Evolutionary conservation across 1,140 invertebrate genomes (phyloP).

Genomic region (Carposina sasakii): DNA sequence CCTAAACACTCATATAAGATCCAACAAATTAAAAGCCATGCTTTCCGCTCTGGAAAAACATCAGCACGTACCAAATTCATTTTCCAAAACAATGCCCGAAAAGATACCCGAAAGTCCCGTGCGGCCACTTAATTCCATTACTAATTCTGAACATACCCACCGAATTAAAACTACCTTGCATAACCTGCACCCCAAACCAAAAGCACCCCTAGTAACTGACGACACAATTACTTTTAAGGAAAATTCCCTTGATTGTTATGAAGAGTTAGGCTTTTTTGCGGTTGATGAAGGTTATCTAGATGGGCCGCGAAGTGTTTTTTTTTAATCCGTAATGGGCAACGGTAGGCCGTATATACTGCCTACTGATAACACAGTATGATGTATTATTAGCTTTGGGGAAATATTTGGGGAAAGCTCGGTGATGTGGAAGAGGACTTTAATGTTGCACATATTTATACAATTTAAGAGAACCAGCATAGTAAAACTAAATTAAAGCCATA

Average conservation of each 20-base stretch:
- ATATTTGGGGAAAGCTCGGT: neutral
- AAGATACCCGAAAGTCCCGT: slow-evolving; percentile 36
- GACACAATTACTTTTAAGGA: too few relatives aligned
- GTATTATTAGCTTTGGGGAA: neutral
- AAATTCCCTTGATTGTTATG: too few relatives aligned
- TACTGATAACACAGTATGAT: neutral
- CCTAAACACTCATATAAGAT: too few relatives aligned
- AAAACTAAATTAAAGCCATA: too few relatives aligned
- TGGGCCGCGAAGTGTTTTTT: neutral
- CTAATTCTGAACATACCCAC: slow-evolving; percentile 47
- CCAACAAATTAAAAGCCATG: too few relatives aligned
- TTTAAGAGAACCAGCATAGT: too few relatives aligned
- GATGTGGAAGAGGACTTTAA: neutral
- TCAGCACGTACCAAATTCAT: slow-evolving; percentile 38
- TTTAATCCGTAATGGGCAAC: slow-evolving; percentile 3
- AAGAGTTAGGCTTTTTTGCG: neutral
- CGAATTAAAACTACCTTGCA: slow-evolving; percentile 40
- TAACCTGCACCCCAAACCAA: slow-evolving; percentile 8
- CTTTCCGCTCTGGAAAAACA: too few relatives aligned
- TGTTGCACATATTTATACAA: too few relatives aligned
- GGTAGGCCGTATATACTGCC: neutral
- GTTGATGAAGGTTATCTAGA: neutral
- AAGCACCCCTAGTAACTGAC: too few relatives aligned
- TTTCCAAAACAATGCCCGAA: slow-evolving; percentile 31
- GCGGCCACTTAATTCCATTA: slow-evolving; percentile 52